Evolutionary conservation across 2,888 invertebrate genomes (phyloP).

Genomic region (Drosophila colorata): DNA sequence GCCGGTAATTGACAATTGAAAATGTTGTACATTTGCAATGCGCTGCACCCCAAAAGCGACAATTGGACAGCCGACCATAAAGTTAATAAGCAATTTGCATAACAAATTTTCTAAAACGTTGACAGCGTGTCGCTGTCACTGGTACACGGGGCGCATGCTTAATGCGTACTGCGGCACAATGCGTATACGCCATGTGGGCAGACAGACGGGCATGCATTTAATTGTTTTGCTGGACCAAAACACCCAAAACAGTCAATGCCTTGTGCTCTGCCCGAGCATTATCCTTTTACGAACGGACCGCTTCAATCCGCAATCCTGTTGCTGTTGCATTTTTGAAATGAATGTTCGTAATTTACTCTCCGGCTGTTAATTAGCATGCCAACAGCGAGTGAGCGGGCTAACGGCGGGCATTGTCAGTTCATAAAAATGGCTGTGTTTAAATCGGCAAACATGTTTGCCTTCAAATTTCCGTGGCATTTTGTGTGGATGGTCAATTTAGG

Average conservation of each 20-base stretch:
- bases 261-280: too few relatives aligned
- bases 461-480: too few relatives aligned
- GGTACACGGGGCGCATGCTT: slow-evolving; percentile 46
- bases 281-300: background rate
- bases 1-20: slow-evolving; percentile 70
- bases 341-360: slow-evolving; percentile 66
- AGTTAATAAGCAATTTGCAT: slow-evolving; percentile 82
- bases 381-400: slow-evolving; percentile 30
- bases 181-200: slow-evolving; percentile 63
- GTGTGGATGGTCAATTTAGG: too few relatives aligned
- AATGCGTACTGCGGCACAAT: slow-evolving; percentile 48
- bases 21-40: slow-evolving; percentile 52
- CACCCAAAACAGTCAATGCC: background rate
- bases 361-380: slow-evolving; percentile 67
- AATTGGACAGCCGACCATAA: slow-evolving; percentile 62
- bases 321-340: slow-evolving; percentile 58
- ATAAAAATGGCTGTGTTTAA: slow-evolving; percentile 4
- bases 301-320: background rate
- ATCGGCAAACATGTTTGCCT: background rate
- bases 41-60: slow-evolving; percentile 22
- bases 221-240: slow-evolving; percentile 57
- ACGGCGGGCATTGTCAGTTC: slow-evolving; percentile 8
- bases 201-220: slow-evolving; percentile 62
- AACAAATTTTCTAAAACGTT: slow-evolving; percentile 78
- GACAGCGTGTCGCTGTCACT: slow-evolving; percentile 57